phyloP scores from a whole-genome alignment of 2,888 invertebrate genomes.

The Caenorhabditis afra region DNA sequence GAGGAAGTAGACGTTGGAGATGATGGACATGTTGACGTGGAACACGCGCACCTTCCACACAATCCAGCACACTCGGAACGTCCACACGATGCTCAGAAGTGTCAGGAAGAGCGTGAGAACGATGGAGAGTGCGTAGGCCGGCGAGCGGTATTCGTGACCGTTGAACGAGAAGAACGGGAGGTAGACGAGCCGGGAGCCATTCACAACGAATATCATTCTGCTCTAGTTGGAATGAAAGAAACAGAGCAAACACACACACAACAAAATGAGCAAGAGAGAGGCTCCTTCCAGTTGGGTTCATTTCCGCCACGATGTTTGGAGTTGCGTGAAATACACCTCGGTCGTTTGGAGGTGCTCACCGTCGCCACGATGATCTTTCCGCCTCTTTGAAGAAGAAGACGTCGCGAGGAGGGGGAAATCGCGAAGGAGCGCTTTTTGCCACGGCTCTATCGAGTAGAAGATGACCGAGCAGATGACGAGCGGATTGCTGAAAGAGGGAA shows the following conservation, averaged over 20 bases:
- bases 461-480: slow-evolving; percentile 28
- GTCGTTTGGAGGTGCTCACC: slow-evolving; percentile 5
- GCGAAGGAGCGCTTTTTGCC: slow-evolving; percentile 14
- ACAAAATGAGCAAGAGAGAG: background rate
- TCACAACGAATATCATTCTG: slow-evolving; percentile 25
- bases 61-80: slow-evolving; percentile 4
- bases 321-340: slow-evolving; percentile 38
- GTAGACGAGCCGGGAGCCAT: slow-evolving; percentile 9
- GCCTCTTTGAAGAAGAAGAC: slow-evolving; percentile 3
- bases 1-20: slow-evolving; percentile 14
- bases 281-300: background rate
- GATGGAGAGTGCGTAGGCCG: background rate
- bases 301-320: slow-evolving; percentile 33
- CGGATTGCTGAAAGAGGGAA: slow-evolving; percentile 29
- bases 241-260: background rate
- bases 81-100: slow-evolving; percentile 6
- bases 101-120: slow-evolving; percentile 7
- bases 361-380: too few species aligned
- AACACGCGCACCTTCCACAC: slow-evolving; percentile 26
- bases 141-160: slow-evolving; percentile 27
- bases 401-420: slow-evolving; percentile 2
- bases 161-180: slow-evolving; percentile 41
- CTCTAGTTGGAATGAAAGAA: background rate
- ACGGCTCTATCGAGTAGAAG: slow-evolving; percentile 25
- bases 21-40: slow-evolving; percentile 40